Conservation (phyloP, 1,140 invertebrate genomes). For the Parapsyche elsis region DNA sequence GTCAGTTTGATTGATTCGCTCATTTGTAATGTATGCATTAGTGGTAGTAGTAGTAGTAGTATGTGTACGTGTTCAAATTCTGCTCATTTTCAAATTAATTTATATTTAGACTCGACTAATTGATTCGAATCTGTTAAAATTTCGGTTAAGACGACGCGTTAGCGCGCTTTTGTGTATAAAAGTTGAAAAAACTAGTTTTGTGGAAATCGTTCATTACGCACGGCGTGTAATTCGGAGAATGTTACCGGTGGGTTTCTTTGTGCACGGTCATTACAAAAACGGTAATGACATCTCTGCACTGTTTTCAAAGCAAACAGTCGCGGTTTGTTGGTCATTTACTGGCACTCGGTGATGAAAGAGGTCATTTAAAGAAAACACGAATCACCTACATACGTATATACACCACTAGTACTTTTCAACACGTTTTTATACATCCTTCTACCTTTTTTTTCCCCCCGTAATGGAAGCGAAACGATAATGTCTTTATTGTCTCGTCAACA, state of each 20-base stretch:
- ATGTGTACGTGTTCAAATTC: not conserved
- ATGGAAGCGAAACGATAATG: conserved; percentile 29
- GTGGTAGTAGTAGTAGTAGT: not conserved
- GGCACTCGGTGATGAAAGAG: conserved; percentile 26
- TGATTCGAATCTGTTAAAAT: not conserved
- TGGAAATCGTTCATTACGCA: conserved; percentile 19
- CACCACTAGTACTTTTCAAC: not conserved
- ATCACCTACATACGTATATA: conserved; percentile 22
- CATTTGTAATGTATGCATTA: no score
- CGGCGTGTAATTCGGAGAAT: conserved; percentile 29
- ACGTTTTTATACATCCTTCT: conserved; percentile 15
- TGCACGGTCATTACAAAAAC: conserved; percentile 10
- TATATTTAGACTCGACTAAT: not conserved
- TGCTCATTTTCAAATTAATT: conserved; percentile 6
- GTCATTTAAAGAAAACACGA: conserved; percentile 33
- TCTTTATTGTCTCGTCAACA: conserved; percentile 10
- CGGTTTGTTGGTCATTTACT: conserved; percentile 31
- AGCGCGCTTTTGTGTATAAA: not conserved
- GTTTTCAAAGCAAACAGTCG: conserved; percentile 26
- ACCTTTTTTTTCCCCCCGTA: not conserved
- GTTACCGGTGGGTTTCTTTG: conserved; percentile 1
- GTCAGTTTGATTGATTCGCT: conserved; percentile 36
- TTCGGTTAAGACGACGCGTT: conserved; percentile 13
- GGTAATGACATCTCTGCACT: conserved; percentile 35
- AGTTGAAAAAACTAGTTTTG: not conserved